These are phyloP conservation scores for Semotilus atromaculatus DNA, from an alignment of 2,797 vertebrate species.

Conservation along the genomic window DNA sequence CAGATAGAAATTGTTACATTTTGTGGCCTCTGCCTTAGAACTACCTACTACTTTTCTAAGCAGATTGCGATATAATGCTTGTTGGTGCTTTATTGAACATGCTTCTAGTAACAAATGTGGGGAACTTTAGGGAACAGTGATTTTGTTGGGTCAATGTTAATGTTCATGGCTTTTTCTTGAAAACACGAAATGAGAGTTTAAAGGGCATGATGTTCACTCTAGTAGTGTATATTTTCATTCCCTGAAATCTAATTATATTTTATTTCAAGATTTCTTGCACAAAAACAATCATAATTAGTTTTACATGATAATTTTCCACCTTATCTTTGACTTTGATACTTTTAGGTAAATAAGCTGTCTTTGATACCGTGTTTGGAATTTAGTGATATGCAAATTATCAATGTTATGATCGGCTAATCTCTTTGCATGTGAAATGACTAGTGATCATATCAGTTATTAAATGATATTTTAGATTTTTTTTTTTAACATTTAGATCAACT, in stretches of 20 bases:
- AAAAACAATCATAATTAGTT: neutral
- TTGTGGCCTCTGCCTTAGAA: constrained; percentile 45
- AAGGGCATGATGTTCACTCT: neutral
- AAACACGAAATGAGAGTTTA: constrained; percentile 6
- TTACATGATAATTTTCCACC: neutral
- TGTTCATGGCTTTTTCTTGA: constrained; percentile 43
- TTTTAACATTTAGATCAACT: neutral
- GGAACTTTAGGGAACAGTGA: constrained; percentile 30
- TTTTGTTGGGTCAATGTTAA: constrained; percentile 33
- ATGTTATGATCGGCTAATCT: neutral
- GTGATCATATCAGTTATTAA: neutral
- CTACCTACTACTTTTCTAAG: constrained; percentile 60
- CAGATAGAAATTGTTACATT: constrained; percentile 62
- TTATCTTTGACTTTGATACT: neutral
- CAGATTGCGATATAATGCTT: constrained; percentile 33
- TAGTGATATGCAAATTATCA: neutral
- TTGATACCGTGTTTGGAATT: neutral
- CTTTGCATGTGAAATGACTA: neutral
- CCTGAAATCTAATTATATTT: neutral
- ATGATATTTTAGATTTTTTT: neutral
- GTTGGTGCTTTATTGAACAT: constrained; percentile 31
- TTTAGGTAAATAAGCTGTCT: neutral
- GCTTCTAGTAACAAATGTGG: constrained; percentile 26
- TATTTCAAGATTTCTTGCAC: neutral
- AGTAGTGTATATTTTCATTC: neutral